Evolutionary conservation across 2,888 invertebrate genomes (phyloP).

Genomic region (Torymus texanus): DNA sequence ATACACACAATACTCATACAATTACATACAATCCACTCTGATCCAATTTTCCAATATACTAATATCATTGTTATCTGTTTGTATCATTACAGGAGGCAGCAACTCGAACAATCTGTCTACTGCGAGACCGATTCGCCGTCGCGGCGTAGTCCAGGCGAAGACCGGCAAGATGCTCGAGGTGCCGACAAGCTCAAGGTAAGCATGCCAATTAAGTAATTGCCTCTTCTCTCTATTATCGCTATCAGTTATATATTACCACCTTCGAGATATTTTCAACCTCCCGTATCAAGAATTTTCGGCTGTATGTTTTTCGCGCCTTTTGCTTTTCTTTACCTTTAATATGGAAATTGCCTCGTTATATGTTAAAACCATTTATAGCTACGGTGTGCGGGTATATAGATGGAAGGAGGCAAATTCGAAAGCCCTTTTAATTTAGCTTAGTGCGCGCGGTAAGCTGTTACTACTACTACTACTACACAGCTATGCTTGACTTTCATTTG

Average conservation of each 20-base stretch:
- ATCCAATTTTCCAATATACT: no score
- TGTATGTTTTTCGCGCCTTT: neutral
- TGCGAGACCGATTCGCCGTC: slow-evolving; percentile 58
- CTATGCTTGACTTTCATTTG: slow-evolving; percentile 13
- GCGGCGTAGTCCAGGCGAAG: slow-evolving; percentile 58
- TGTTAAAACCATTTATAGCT: neutral
- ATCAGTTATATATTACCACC: no score
- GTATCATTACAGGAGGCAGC: slow-evolving; percentile 68
- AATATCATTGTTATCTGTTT: slow-evolving; percentile 17
- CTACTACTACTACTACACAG: neutral
- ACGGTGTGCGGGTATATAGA: no score
- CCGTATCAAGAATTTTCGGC: no score
- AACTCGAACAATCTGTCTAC: slow-evolving; percentile 72
- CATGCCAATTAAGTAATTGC: slow-evolving; percentile 31
- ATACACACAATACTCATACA: no score
- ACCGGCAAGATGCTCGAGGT: slow-evolving; percentile 67
- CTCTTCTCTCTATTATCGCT: no score
- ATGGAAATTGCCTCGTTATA: slow-evolving; percentile 1
- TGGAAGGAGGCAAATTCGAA: neutral
- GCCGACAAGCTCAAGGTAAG: slow-evolving; percentile 69
- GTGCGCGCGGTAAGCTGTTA: neutral
- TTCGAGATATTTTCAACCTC: no score
- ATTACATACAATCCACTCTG: no score
- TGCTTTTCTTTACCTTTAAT: neutral
- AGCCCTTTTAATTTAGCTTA: slow-evolving; percentile 13